phyloP scores from a whole-genome alignment of 2,888 invertebrate species.

The Rhabditophanes sp. region DNA sequence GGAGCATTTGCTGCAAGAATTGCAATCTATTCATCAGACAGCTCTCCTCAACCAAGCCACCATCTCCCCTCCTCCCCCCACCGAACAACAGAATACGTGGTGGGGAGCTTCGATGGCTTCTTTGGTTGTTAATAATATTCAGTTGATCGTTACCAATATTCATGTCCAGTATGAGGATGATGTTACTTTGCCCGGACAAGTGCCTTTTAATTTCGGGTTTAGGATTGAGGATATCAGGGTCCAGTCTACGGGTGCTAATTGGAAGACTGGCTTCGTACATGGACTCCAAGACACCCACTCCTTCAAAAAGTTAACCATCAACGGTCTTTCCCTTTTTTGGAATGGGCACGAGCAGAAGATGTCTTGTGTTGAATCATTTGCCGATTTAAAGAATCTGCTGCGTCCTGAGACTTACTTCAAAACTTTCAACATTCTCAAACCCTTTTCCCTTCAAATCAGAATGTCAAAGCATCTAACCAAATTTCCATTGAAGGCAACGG shows the following conservation, averaged over 20 bases:
- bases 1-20: conserved; percentile 63
- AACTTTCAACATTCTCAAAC: too few species aligned
- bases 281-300: neutral
- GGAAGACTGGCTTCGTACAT: conserved; percentile 49
- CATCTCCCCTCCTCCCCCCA: too few species aligned
- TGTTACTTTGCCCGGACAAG: conserved; percentile 54
- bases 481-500: conserved; percentile 66
- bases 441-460: conserved; percentile 69
- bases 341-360: too few species aligned
- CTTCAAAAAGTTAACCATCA: conserved; percentile 77
- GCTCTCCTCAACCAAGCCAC: too few species aligned
- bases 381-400: too few species aligned
- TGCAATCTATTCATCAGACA: conserved; percentile 59
- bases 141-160: conserved; percentile 79
- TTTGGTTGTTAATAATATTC: conserved; percentile 86
- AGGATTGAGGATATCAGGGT: conserved; percentile 70
- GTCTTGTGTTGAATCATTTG: too few species aligned
- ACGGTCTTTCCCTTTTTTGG: conserved; percentile 77
- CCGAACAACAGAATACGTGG: too few species aligned
- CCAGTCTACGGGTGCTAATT: conserved; percentile 76
- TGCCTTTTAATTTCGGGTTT: conserved; percentile 68
- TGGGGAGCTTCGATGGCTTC: conserved; percentile 82
- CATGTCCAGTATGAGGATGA: conserved; percentile 88
- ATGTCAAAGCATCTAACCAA: conserved; percentile 73
- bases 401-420: too few species aligned